phyloP scores from a whole-genome alignment of 2,888 invertebrate species.

The Drosophila ochracea region DNA sequence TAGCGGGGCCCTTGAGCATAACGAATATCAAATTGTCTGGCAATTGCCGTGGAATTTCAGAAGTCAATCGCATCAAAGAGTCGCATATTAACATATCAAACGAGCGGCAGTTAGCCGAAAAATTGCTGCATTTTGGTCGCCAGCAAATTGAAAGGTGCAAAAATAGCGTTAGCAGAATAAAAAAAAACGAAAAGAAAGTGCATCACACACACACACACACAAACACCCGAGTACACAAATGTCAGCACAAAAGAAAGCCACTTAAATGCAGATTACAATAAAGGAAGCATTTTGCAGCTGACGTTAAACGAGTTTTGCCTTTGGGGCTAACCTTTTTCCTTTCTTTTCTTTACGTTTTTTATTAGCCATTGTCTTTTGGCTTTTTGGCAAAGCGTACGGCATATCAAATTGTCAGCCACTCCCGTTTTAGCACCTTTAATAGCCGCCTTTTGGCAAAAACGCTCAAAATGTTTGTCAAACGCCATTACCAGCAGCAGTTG shows the following conservation, averaged over 20 bases:
- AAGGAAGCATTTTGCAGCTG: conserved; percentile 69
- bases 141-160: conserved; percentile 69
- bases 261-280: conserved; percentile 80
- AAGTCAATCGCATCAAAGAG: conserved; percentile 69
- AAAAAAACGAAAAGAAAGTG: conserved; percentile 1
- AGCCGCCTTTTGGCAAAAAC: conserved; percentile 59
- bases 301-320: conserved; percentile 61
- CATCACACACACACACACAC: conserved; percentile 22
- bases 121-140: conserved; percentile 69
- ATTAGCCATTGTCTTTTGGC: conserved; percentile 58
- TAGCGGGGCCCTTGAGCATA: conserved; percentile 45
- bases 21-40: conserved; percentile 73
- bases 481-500: conserved; percentile 44
- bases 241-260: conserved; percentile 74
- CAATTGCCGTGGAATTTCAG: conserved; percentile 59
- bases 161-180: conserved; percentile 25
- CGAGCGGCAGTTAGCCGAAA: conserved; percentile 73
- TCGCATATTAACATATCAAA: conserved; percentile 78
- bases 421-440: conserved; percentile 64
- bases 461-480: conserved; percentile 51
- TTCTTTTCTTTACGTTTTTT: conserved; percentile 26
- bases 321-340: conserved; percentile 28
- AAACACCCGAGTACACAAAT: conserved; percentile 19
- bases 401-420: conserved; percentile 60
- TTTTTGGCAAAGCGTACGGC: conserved; percentile 42